Evolutionary conservation across 2,797 vertebrate species (phyloP), one percentile per base, ranked within the genome.

Genomic region (Schizothorax lantsangensis): DNA sequence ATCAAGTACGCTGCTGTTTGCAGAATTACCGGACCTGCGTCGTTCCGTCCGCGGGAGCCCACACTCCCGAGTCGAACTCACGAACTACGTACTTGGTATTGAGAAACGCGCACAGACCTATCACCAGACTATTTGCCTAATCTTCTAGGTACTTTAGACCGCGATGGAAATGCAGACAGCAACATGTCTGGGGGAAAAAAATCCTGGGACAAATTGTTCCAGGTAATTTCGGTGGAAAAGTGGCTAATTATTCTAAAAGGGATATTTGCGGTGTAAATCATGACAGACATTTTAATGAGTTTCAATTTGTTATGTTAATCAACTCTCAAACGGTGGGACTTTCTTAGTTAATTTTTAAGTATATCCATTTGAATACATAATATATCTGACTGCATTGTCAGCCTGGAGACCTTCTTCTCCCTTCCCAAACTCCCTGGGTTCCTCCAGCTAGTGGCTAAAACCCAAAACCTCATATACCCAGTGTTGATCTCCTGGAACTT

Each of bases 401-500:
- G 74, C 38, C 62, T 40, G 6, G 0, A 26, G 47, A 85, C 49
- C 6, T 23, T 54, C 12, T 47, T 23, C 26, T 49, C 14, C 10
- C 33, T 64, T 79, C n/a, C 71, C 36, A 69, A 30, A 45, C 47
- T 57, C 17, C 49, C 15, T 9, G 12, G 15, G 6, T 11, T 15
- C 62, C 47, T 84, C 12, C 33, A 54, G 21, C 36, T 15, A n/a
- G 12, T 0, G 2, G 9, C 14, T 17, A 85, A 45, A 30, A 21
- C 47, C 57, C 74, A 79, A 30, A 57, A 59, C 77, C 12, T 79
- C 52, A n/a, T 19, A 15, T 36, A 79, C 79, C 49, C 75, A 57
- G 47, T 17, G 75, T 79, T 38, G 7, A 43, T 71, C 62, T 84
- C 36, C 38, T 47, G 49, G 45, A 52, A 21, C 33, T 77, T 78